Base-by-base conservation (phyloP, 2,888 invertebrate species). In the Notodonta dromedarius region DNA sequence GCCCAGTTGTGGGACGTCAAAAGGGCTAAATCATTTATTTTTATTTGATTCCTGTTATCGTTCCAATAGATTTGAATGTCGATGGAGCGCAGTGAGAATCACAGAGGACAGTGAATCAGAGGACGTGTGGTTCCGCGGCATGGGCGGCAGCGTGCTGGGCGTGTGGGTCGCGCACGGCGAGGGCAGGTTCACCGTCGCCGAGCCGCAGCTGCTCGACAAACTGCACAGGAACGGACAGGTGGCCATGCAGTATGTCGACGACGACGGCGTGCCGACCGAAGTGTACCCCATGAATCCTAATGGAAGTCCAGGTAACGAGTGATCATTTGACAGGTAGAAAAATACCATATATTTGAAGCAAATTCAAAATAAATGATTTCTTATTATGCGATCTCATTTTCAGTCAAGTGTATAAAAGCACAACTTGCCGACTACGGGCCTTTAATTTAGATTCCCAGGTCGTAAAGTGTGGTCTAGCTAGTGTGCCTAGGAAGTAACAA, bases 161-260 rank as follows among this genome's bases (percentile, higher is more conserved):
- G 97, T 98, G 73, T 99, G 99, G 99, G 95, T 98, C 3, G 98
- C 99, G 4, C 99, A 99, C 85, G 99, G 98, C 0, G 99, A 99
- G 93, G 99, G 99, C 70, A 94, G 95, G 68, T 97, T 97, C 78
- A 93, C 95, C 0, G 95, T 96, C 74, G 90, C 94, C 13, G 90
- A 94, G 48, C 70, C 91, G 0, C 60, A 69, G 0, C 78, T 95
- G 24, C 88, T 96, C 39, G 77, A 87, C 1, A 86, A 89, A 52
- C 72, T 97, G 52, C 91, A 92, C 57, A 73, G 79, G 0, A 93
- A 95, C 62, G 94, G 95, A 39, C 96, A 98, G 71, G 88, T 98
- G 11, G 95, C 98, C 0, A 87, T 99, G 77, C 95, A 96, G 61
- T 99, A 98, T 84, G 97, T 97, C 0, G 97, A 99, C 84, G 98